Evolutionary conservation across 1,140 invertebrate genomes (phyloP), one percentile per base, ranked within the genome.

Genomic region (Cotesia vestalis): DNA sequence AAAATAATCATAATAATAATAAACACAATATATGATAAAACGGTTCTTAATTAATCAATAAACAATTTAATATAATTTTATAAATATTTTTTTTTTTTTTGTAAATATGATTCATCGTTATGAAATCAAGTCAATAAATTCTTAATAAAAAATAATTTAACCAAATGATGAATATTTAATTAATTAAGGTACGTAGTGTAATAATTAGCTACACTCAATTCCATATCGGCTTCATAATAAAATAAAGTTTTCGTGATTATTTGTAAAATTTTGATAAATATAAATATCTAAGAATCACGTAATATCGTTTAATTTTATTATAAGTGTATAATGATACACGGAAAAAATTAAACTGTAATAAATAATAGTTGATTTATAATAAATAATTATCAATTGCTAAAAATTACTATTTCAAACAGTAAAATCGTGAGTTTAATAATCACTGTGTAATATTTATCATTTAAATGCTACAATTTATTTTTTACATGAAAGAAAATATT

Each of bases 61-160:
- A 61, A 85, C 83, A 80, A 85, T 84, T 78, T 81, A 81, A n/a
- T n/a, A 62, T 3, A 35, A 38, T 62, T 36, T 62, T 12, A n/a
- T 36, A n/a, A 36, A 53, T 52, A 20, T 53, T 66, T 46, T 17
- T 66, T 2, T 46, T 52, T 53, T 66, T 46, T 17, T 66, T 2
- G 27, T 52, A 52, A 8, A 20, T 66, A 57, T 57, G 38, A 53
- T 53, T 66, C 64, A 66, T 80, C 71, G 74, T 78, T 80, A 85
- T 84, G 83, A 83, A 85, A 85, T 86, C 83, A 84, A 85, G 80
- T 85, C 81, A 83, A 83, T 78, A 77, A 70, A 71, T 53, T 27
- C 75, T 72, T 61, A 64, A 66, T 11, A 46, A 46, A 46, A 46
- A 46, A 46, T 46, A 46, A 6, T 46, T 9, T 46, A 46, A 46